Percentiles rank a stretch among this genome's conserved stretches.
Evolutionary conservation across 2,888 invertebrate genomes (phyloP).

Genomic region (Dendrolimus pini): DNA sequence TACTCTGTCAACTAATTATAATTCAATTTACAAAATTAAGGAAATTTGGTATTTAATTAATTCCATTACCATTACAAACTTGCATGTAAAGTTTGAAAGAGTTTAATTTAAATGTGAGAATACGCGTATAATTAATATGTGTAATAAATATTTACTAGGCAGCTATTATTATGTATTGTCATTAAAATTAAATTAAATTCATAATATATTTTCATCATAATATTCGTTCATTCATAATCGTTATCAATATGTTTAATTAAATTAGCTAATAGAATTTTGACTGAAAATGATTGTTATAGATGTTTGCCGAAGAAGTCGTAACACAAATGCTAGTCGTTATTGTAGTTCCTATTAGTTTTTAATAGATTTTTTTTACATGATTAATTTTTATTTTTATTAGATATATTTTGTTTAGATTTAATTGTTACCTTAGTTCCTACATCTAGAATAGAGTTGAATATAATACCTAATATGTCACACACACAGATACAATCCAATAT

Average conservation of each 20-base stretch:
- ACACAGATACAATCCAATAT: too few species aligned
- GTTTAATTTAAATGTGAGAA: conserved; percentile 25
- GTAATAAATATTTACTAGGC: conserved; percentile 50
- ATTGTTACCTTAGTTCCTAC: too few species aligned
- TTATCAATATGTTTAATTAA: conserved; percentile 25
- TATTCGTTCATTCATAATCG: conserved; percentile 22
- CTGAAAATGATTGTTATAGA: conserved; percentile 44
- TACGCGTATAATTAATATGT: conserved; percentile 17
- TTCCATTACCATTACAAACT: not conserved
- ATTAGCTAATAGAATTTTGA: conserved; percentile 46
- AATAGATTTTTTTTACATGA: not conserved
- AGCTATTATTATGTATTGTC: conserved; percentile 48
- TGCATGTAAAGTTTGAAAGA: conserved; percentile 18
- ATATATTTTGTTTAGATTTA: too few species aligned
- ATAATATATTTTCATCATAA: conserved; percentile 7
- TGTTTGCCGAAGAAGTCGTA: conserved; percentile 54
- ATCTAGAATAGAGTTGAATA: too few species aligned
- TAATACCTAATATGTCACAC: too few species aligned
- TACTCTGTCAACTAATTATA: not conserved
- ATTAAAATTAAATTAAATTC: conserved; percentile 19
- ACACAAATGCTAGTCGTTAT: conserved; percentile 31
- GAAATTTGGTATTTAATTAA: not conserved
- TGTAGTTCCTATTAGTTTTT: conserved; percentile 28
- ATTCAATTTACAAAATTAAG: not conserved
- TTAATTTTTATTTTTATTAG: too few species aligned